Evolutionary conservation across 53 echinoderm and acorn worm species (phyloP), one percentile per base, ranked within the genome.

Genomic region (Temnopleurus reevesii): DNA sequence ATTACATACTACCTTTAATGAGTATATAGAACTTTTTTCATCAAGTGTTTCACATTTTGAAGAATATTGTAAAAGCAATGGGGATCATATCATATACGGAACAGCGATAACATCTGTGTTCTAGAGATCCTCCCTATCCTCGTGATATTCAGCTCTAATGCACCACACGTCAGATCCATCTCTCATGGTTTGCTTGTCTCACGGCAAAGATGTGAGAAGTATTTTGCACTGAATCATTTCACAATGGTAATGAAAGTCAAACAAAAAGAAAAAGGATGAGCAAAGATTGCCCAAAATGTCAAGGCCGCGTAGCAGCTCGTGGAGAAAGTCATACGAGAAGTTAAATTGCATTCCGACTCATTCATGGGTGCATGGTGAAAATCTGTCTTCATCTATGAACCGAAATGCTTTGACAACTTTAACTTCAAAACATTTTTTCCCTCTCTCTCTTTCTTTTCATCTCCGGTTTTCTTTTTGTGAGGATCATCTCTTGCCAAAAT

Each of bases 191-290:
- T 23, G 46, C 29, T 28, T 47, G 51, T 4, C 23, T 79, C 27
- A 29, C 30, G 8, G 26, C 46, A 49, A 49, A 79, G 79, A 79
- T 49, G 28, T 49, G 17, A 47, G 29, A 77, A 49, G 79, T 30
- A 36, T 71, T 71, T 36, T 71, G 46, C 79, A 47, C 79, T 49
- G 79, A 79, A 47, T 79, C 79, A 79, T 47, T 46, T 79, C 29
- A 49, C 12, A 47, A 79, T 49, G 4, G 47, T 79, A 18, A 49
- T 79, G 49, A 77, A 77, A 77, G 45, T 21, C 25, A 3, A 17
- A 49, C 46, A 29, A 12, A 79, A 79, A 35, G 65, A 30, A 43
- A 71, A 71, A 71, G 41, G n/a, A n/a, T n/a, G n/a, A n/a, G n/a
- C n/a, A n/a, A n/a, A 46, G 77, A 15, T 47, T 79, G 28, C 15